Base-by-base conservation (phyloP, 53 echinoderm and acorn worm genomes). In the Luidia sarsii region DNA sequence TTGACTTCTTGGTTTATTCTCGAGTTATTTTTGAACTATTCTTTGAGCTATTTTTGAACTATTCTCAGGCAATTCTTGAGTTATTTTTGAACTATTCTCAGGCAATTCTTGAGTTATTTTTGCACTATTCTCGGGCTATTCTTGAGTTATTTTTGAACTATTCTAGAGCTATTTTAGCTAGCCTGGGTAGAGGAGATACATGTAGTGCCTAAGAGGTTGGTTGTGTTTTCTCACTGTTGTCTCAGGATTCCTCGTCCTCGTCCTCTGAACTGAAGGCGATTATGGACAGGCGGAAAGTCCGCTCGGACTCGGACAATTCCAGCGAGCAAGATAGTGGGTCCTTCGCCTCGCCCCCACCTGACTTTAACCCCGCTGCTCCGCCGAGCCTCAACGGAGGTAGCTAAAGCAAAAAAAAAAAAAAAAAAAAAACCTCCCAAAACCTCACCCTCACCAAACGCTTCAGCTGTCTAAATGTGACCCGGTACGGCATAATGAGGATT, bases 281-380 rank as follows among this genome's bases (percentile, higher is more conserved):
- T 0, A 95, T 95, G 95, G 80, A 92, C 23, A 80, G 92, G 53
- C 75, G 95, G 21, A 95, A 92, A 79, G 90, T 83, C 13, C 87
- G 90, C 16, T 75, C 90, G 41, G 75, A 39, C 28, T 73, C 85
- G 0, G 81, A 87, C 59, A 57, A 80, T 45, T 79, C 79, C 57
- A 80, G 32, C 49, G 70, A 59, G 28, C 81, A 80, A 7, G 71
- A 79, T 13, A 48, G 18, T 35, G 36, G 25, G 50, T 45, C 70
- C 25, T 64, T 87, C 48, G 37, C 22, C 60, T 51, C 64, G 16
- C 80, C 85, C 31, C 88, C 91, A 19, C 91, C 91, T 14, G 88
- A 91, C 59, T 91, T 91, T 67, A 88, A 53, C 50, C 91, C 91
- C 2, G 88, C 88, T 3, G 23, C 67, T 25, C 90, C 90, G 5